These are phyloP conservation scores for Crocuta crocuta DNA, from an alignment of 2,113 vertebrate species.

Conservation along the genomic window DNA sequence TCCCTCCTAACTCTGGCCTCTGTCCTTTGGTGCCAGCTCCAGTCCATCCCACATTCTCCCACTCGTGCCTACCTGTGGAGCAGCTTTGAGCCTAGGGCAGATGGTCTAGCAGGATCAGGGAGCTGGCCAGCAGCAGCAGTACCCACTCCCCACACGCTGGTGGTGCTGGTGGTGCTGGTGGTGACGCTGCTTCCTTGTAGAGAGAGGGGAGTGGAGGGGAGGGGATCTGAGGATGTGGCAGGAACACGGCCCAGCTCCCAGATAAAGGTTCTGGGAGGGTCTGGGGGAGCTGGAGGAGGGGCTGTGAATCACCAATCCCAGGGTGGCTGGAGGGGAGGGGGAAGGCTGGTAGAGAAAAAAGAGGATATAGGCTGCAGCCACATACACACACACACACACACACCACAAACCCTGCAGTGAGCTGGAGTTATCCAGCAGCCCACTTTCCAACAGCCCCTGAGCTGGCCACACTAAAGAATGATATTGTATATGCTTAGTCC, in stretches of 20 bases:
- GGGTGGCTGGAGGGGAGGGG: conserved; percentile 66
- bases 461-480: background rate
- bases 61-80: conserved; percentile 71
- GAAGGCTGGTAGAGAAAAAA: background rate
- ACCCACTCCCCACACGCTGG: background rate
- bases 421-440: conserved; percentile 8
- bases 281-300: conserved; percentile 77
- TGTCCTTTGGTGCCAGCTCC: background rate
- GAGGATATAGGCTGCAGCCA: conserved; percentile 26
- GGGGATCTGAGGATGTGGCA: conserved; percentile 56
- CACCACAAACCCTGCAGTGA: background rate
- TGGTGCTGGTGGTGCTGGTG: background rate
- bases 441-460: conserved; percentile 14
- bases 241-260: conserved; percentile 60
- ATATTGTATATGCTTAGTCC: background rate
- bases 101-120: background rate
- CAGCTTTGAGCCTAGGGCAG: conserved; percentile 34
- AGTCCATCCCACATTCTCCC: background rate
- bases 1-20: background rate
- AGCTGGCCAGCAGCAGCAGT: background rate
- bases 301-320: conserved; percentile 80
- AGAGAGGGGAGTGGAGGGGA: conserved; percentile 38
- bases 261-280: conserved; percentile 81
- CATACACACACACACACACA: background rate
- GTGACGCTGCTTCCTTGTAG: background rate